Evolutionary conservation across 2,113 vertebrate genomes (phyloP), one percentile per base, ranked within the genome.

Genomic region (Colistium nudipinnis): DNA sequence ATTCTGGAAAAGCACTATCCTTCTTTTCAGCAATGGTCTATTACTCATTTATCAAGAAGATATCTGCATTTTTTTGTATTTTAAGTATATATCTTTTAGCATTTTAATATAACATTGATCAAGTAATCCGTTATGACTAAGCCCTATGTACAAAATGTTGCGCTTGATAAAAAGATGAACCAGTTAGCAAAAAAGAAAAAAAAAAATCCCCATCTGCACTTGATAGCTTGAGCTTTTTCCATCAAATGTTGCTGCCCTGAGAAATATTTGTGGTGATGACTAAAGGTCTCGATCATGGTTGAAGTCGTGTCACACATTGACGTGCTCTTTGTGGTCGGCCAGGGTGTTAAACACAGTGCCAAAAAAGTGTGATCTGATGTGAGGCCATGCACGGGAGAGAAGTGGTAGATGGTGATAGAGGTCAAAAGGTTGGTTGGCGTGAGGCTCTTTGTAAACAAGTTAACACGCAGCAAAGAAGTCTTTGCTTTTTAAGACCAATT

Each of bases 291-390:
- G 9, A 47, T 70, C 57, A 53, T 59, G 35, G 3, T 7, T 47
- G 60, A 17, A 60, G 7, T 47, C 14, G 12, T 31, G 33, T 68
- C 31, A 28, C 60, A 30, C 20, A 12, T 19, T 49, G 63, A 75
- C 62, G 53, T 27, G 35, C 36, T 48, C 6, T 72, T 59, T 84
- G 79, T 84, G 79, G 81, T 83, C 78, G 76, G 51, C 65, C 71
- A 62, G 68, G 13, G 82, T 79, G 80, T 88, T 82, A 86, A 78
- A 84, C 73, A 24, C 76, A 82, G 56, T 6, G n/a, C 4, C 30
- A 33, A 33, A 38, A 12, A 63, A 31, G 70, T 44, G 71, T 25
- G 16, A 52, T 13, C 45, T 17, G 4, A 69, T 27, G 20, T 39
- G 31, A 43, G 17, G 10, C 3, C 43, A 3, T 2, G 12, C 24